Evolutionary conservation across 2,113 vertebrate species (phyloP).

Genomic region (Pluvianellus socialis): DNA sequence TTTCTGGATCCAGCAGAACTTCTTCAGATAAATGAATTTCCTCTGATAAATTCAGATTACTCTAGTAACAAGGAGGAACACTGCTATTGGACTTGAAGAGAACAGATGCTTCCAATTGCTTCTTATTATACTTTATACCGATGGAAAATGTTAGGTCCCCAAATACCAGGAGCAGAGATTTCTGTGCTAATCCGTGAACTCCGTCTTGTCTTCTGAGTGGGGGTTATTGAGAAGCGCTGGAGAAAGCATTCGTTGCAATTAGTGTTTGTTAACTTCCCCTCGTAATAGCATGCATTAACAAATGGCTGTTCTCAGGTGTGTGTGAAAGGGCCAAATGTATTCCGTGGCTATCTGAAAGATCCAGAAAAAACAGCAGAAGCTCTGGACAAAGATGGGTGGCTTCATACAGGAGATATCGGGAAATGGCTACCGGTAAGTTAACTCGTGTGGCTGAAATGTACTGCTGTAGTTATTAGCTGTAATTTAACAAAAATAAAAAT

Average conservation of each 20-base stretch:
- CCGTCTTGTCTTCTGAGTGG: neutral
- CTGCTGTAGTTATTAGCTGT: neutral
- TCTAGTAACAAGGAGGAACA: neutral
- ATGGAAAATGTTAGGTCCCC: neutral
- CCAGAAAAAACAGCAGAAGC: slow-evolving; percentile 88
- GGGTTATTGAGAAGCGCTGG: neutral
- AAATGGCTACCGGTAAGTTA: slow-evolving; percentile 94
- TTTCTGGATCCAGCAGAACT: neutral
- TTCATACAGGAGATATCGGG: slow-evolving; percentile 95
- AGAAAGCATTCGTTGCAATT: neutral
- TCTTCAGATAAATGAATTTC: neutral
- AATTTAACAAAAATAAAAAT: neutral
- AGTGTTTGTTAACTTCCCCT: neutral
- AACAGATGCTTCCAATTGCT: neutral
- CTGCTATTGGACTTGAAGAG: neutral
- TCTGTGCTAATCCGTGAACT: neutral
- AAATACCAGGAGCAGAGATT: neutral
- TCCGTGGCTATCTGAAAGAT: slow-evolving; percentile 92
- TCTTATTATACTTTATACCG: neutral
- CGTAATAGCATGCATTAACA: neutral
- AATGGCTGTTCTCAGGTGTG: slow-evolving; percentile 81
- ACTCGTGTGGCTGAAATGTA: neutral
- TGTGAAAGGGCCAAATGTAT: slow-evolving; percentile 93
- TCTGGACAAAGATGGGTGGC: slow-evolving; percentile 90
- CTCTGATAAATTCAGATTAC: neutral